A percentile compares a stretch with the other conserved stretches of the same genome.
Conservation (phyloP, 2,113 vertebrate genomes). For the Dissostichus mawsoni region DNA sequence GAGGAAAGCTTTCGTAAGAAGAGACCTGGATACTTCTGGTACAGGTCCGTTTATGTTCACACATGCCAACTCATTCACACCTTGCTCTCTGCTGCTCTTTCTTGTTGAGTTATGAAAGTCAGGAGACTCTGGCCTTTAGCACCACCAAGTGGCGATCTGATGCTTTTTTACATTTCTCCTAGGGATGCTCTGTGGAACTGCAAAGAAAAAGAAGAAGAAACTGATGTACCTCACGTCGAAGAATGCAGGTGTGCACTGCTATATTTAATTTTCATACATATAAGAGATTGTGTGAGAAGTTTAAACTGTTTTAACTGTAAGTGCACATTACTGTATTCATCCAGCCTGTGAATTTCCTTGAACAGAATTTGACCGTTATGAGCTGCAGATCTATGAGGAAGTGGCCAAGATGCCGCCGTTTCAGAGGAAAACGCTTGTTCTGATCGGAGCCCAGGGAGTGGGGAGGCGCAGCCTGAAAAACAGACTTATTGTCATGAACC, state of each 20-base stretch:
- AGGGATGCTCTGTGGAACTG: constrained; percentile 95
- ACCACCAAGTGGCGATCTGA: constrained; percentile 24
- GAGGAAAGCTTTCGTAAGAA: constrained; percentile 97
- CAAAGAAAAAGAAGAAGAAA: constrained; percentile 98
- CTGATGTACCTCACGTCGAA: constrained; percentile 99
- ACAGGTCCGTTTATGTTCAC: constrained; percentile 51
- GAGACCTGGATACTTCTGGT: constrained; percentile 92
- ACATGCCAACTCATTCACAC: neutral
- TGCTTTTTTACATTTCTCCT: constrained; percentile 30
- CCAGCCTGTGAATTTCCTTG: constrained; percentile 25
- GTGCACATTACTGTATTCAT: constrained; percentile 5
- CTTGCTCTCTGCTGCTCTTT: neutral
- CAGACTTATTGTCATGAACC: constrained; percentile 94
- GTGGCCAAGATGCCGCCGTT: constrained; percentile 98
- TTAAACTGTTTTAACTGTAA: neutral
- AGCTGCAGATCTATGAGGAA: constrained; percentile 98
- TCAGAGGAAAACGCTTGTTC: constrained; percentile 95
- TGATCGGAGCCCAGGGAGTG: constrained; percentile 98
- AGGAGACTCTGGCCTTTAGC: neutral
- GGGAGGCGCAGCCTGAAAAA: constrained; percentile 98
- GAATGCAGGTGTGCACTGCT: constrained; percentile 90
- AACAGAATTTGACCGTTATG: constrained; percentile 97
- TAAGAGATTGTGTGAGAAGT: neutral
- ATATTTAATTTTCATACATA: neutral
- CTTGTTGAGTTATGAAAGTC: neutral